phyloP scores from a whole-genome alignment of 2,888 invertebrate genomes.

The Empis stercorea region DNA sequence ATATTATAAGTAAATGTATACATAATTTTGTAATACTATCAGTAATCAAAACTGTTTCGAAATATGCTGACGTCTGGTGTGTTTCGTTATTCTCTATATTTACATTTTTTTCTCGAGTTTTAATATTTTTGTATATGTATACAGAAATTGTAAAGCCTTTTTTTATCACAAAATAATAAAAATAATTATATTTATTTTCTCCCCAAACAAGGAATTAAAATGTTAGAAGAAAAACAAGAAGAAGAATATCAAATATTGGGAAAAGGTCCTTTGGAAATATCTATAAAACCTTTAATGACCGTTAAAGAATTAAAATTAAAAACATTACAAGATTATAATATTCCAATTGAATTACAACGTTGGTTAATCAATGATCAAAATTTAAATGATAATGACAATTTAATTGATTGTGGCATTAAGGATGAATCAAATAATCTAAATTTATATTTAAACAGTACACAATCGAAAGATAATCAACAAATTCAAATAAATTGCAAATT shows the following conservation, averaged over 20 bases:
- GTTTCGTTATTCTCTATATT: too few relatives aligned
- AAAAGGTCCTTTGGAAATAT: constrained; percentile 60
- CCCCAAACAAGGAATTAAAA: too few relatives aligned
- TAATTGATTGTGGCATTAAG: constrained; percentile 53
- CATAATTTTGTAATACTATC: too few relatives aligned
- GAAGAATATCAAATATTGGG: constrained; percentile 56
- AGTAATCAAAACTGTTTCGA: too few relatives aligned
- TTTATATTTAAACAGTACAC: constrained; percentile 49
- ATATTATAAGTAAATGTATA: too few relatives aligned
- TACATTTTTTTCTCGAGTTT: too few relatives aligned
- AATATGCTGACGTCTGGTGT: too few relatives aligned
- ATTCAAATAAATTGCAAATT: constrained; percentile 2
- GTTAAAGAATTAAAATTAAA: constrained; percentile 55
- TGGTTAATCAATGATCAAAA: constrained; percentile 75
- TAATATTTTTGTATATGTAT: too few relatives aligned
- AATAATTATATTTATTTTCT: too few relatives aligned
- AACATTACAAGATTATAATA: constrained; percentile 56
- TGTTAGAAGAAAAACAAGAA: too few relatives aligned
- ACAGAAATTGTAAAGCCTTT: too few relatives aligned
- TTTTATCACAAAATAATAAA: too few relatives aligned
- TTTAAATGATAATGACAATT: constrained; percentile 49
- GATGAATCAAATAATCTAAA: constrained; percentile 56
- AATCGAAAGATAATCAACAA: constrained; percentile 14
- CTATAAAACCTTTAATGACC: constrained; percentile 47
- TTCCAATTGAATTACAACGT: constrained; percentile 60